A percentile compares a stretch with the other conserved stretches of the same genome.
These are phyloP conservation scores for Bruchidius siliquastri DNA, from an alignment of 2,888 invertebrate species.

Conservation along the genomic window DNA sequence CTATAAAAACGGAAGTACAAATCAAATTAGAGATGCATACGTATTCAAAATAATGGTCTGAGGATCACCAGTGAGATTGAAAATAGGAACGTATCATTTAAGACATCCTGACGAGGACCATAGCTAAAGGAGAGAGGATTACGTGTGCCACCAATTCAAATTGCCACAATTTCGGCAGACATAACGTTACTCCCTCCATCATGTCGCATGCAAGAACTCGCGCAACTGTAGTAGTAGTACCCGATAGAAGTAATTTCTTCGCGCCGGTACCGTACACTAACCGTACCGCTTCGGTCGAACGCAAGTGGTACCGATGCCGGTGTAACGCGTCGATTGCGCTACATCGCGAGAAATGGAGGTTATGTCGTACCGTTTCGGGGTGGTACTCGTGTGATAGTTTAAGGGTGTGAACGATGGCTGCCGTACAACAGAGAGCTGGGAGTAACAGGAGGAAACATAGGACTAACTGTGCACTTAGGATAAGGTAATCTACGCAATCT, in stretches of 20 bases:
- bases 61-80: too few relatives aligned
- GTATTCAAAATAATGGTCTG: too few relatives aligned
- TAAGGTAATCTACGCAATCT: conserved; percentile 19
- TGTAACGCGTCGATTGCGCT: neutral
- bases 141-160: neutral
- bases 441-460: conserved; percentile 21
- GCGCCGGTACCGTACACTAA: conserved; percentile 20
- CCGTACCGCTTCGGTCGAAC: conserved; percentile 15
- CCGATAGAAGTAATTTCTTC: neutral
- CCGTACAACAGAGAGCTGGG: conserved; percentile 15
- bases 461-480: conserved; percentile 16
- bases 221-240: neutral
- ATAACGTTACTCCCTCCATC: neutral
- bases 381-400: neutral
- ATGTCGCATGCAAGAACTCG: neutral
- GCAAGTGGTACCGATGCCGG: conserved; percentile 8
- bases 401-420: conserved; percentile 14
- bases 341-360: neutral
- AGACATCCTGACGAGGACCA: too few relatives aligned
- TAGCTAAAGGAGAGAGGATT: neutral
- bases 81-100: too few relatives aligned
- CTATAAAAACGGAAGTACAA: too few relatives aligned
- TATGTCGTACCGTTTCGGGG: neutral
- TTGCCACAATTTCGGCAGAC: neutral
- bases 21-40: too few relatives aligned